Conservation (phyloP, 2,797 vertebrate species). For the Cottoperca gobio region DNA sequence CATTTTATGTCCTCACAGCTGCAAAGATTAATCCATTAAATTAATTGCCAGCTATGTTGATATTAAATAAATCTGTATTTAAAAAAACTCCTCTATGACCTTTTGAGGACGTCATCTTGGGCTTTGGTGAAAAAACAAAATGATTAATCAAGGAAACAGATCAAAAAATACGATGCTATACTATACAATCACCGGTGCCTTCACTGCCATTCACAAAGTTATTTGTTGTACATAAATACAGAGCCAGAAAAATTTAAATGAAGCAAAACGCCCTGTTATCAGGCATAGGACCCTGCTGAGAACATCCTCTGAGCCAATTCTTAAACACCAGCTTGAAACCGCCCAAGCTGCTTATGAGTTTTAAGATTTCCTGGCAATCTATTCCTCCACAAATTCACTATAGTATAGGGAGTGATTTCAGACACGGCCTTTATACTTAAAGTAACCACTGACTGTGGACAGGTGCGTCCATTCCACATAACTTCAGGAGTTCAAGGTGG, state of each 20-base stretch:
- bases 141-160: no score
- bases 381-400: background rate
- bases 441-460: background rate
- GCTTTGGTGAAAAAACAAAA: no score
- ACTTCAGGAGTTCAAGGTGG: slow-evolving; percentile 13
- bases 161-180: background rate
- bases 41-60: no score
- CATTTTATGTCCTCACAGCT: background rate
- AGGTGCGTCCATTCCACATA: slow-evolving; percentile 7
- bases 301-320: background rate
- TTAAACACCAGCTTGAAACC: background rate
- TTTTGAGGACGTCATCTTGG: no score
- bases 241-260: background rate
- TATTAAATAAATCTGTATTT: no score
- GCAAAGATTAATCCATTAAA: no score
- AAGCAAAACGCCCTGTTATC: background rate
- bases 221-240: background rate
- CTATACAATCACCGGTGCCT: background rate
- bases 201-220: background rate
- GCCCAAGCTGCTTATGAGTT: background rate
- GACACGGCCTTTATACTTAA: background rate
- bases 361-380: background rate
- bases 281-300: background rate
- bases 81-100: no score
- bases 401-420: background rate